phyloP scores from a whole-genome alignment of 2,797 vertebrate genomes.

The Hozukius guyotensis region DNA sequence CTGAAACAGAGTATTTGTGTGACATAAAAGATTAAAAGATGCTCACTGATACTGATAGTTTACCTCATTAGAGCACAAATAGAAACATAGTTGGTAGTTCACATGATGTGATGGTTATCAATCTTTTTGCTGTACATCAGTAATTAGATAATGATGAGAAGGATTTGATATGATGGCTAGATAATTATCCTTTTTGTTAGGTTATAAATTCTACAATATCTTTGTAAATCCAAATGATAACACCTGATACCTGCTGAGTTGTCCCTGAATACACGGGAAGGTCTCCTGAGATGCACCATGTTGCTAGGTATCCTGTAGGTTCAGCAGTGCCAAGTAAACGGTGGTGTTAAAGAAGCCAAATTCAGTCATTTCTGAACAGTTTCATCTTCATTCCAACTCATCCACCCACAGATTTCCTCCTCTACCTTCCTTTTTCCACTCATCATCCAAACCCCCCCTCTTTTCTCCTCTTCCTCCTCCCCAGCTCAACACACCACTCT shows the following conservation, averaged over 20 bases:
- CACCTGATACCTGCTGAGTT: neutral
- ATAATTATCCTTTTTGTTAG: neutral
- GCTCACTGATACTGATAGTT: neutral
- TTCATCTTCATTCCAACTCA: slow-evolving; percentile 16
- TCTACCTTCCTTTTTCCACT: slow-evolving; percentile 1
- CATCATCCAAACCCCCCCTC: slow-evolving; percentile 11
- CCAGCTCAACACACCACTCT: slow-evolving; percentile 42
- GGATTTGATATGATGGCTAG: neutral
- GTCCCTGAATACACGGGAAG: neutral
- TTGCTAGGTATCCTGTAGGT: neutral
- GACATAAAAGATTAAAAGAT: neutral
- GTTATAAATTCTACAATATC: neutral
- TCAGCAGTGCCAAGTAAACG: neutral
- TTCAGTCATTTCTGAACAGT: slow-evolving; percentile 12
- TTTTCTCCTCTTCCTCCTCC: slow-evolving; percentile 26
- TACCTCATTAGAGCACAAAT: neutral
- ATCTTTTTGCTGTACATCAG: neutral
- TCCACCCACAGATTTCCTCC: slow-evolving; percentile 31
- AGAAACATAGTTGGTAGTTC: neutral
- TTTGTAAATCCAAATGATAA: neutral
- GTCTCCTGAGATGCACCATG: neutral
- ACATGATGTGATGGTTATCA: neutral
- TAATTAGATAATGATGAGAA: neutral
- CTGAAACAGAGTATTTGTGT: neutral
- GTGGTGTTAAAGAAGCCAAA: slow-evolving; percentile 8